Base-by-base conservation (phyloP, 30 jellyfish, hydroid and myxozoan genomes). In the Pseudorhiza aurosa region DNA sequence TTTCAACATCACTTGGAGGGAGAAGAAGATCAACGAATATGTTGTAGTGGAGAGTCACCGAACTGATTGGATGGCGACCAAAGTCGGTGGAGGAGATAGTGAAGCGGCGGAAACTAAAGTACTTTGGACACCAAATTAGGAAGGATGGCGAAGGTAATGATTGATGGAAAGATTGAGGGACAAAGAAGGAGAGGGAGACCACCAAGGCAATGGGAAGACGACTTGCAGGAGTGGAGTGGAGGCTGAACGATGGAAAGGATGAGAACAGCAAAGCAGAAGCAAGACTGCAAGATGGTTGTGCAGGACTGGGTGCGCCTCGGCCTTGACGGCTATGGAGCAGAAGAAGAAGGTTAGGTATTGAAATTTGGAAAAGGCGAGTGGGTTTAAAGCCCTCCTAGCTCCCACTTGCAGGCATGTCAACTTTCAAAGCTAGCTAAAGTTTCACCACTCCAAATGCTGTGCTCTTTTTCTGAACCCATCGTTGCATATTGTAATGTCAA, bases 141-240 rank as follows among this genome's bases (percentile, higher is more conserved):
- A 15, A 57, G 55, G 43, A 63, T 63, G 77, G 59, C 77, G 46
- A 63, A 36, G 43, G 25, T 57, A 63, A 28, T 63, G 77, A 63
- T 63, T 31, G 25, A 63, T 14, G 77, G 77, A 37, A 63, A 19
- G 14, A 57, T 63, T 33, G 77, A 63, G 43, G 77, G 77, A 22
- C 57, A 32, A 30, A 63, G 77, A 57, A 26, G 46, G n/a, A 63
- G 77, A 63, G 77, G 77, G 55, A 63, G 77, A 63, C 77, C 77
- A 32, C 17, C 57, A 33, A 63, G 56, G 43, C 77, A 63, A 33
- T 63, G 77, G 57, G 43, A 27, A n/a, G 77, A 63, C 43, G 77
- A 63, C 77, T 8, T 63, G 26, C 30, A 63, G 77, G 50, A 63
- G 43, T 63, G 77, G 77, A 63, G 57, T 63, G 77, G 77, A 28